A percentile compares a stretch with the other conserved stretches of the same genome.
phyloP scores from a whole-genome alignment of 1,140 invertebrate species.

The silkworm (Bombyx mori) region ASM3026992v2 NC_085120.1:3653001-3653500 shows the following conservation, averaged over 20 bases:
- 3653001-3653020: constrained; percentile 31
- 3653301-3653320: constrained; percentile 5
- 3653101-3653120: constrained; percentile 61
- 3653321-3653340: too few relatives aligned
- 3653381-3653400: too few relatives aligned
- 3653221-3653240: constrained; percentile 60
- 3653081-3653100: constrained; percentile 24
- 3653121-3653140: constrained; percentile 44
- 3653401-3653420: too few relatives aligned
- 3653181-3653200: constrained; percentile 51
- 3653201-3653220: constrained; percentile 63
- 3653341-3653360: too few relatives aligned
- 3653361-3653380: too few relatives aligned
- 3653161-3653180: constrained; percentile 23
- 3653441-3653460: too few relatives aligned
- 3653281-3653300: constrained; percentile 63
- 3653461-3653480: too few relatives aligned
- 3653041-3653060: constrained; percentile 34
- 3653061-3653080: constrained; percentile 28
- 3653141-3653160: constrained; percentile 42
- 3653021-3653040: constrained; percentile 23
- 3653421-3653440: too few relatives aligned
- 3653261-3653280: constrained; percentile 62
- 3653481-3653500: too few relatives aligned
- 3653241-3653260: constrained; percentile 63